A percentile compares a stretch with the other conserved stretches of the same genome.
These are phyloP conservation scores for Lampris megalopsis DNA, from an alignment of 2,113 vertebrate genomes.

Conservation along the genomic window DNA sequence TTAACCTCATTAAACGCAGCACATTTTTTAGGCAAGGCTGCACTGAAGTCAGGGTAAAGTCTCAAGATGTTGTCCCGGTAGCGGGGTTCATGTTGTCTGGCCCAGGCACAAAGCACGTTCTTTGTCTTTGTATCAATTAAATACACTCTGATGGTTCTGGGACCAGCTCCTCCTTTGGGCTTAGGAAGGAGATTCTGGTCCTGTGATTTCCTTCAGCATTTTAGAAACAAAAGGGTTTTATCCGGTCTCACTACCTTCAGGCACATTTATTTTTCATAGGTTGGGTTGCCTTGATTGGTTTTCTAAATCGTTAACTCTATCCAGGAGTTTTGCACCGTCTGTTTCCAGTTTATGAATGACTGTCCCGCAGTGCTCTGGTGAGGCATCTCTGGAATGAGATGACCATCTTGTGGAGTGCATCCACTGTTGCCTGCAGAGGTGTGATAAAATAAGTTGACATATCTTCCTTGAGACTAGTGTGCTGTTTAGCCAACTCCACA, in stretches of 20 bases:
- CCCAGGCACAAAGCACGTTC: neutral
- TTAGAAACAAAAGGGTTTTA: too few species aligned
- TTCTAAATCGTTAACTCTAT: neutral
- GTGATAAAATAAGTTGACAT: neutral
- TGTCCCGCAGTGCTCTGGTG: neutral
- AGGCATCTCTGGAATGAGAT: neutral
- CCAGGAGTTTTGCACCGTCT: neutral
- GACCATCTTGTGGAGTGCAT: neutral
- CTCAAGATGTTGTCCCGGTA: constrained; percentile 1
- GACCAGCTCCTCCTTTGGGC: neutral
- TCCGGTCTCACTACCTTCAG: too few species aligned
- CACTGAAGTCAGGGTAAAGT: constrained; percentile 8
- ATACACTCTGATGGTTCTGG: neutral
- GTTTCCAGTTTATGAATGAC: constrained; percentile 4
- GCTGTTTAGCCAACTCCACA: neutral
- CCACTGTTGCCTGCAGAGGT: neutral
- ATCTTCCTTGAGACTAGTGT: neutral
- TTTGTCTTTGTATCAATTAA: neutral
- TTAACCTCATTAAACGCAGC: neutral
- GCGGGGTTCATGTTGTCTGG: neutral
- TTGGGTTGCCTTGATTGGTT: constrained; percentile 3
- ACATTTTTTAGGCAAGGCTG: neutral
- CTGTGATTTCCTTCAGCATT: too few species aligned
- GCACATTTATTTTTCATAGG: neutral
- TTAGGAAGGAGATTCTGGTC: too few species aligned